Evolutionary conservation across 2,113 vertebrate species (phyloP), one percentile per base, ranked within the genome.

Genomic region (Myrmophylax atrothorax): DNA sequence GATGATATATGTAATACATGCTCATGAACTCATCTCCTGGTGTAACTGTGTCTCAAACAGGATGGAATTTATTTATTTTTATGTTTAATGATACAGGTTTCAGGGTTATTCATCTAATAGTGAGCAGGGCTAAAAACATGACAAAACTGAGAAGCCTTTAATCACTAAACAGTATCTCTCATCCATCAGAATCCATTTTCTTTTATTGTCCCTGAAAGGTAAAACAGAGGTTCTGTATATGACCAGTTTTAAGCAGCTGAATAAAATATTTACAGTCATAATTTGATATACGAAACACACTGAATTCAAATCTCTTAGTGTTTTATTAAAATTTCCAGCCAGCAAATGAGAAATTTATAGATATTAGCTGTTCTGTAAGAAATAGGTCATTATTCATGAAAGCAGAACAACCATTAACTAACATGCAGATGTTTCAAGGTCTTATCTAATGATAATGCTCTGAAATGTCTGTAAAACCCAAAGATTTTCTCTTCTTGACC

Each of bases 261-360:
- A 58, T 74, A 85, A 87, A 69, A 29, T 44, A 44, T 94, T 89
- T 94, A 50, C 31, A 44, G 14, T 35, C 63, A n/a, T 94, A 87
- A 86, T 89, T 75, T 69, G 76, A 60, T 72, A 40, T 37, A 83
- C 42, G 63, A 85, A 96, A 56, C 29, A 68, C 20, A 44, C 16
- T 60, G 86, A 80, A 79, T 91, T 89, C 5, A 64, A 66, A 62
- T 81, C 6, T 80, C 38, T 83, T 58, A 28, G n/a, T 62, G 92
- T 94, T 94, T 93, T 85, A 82, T 73, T 88, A 68, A 90, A 95
- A 90, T 79, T 42, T 76, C 66, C 90, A 92, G 85, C 68, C 66
- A 96, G 64, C 63, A 93, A 96, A 93, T 91, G 79, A 97, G 86
- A 94, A 96, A 94, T 93, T 89, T 95, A 92, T 95, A 90, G 63